phyloP scores from a whole-genome alignment of 1,140 invertebrate genomes.

The Drosophila tropicalis region DNA sequence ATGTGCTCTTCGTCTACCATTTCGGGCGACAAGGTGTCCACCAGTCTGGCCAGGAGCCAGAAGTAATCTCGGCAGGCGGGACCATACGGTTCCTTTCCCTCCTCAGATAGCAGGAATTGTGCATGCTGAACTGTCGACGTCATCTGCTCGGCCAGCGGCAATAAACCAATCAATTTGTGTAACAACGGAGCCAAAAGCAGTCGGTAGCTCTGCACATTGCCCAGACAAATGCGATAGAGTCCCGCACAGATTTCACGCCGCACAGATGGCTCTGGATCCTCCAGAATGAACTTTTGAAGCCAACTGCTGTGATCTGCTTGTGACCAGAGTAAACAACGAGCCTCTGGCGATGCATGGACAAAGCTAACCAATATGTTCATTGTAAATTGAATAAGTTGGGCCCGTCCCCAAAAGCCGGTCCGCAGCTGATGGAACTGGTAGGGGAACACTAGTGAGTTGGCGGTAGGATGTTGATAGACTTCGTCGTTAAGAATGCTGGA shows the following conservation, averaged over 20 bases:
- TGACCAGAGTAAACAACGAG: conserved; percentile 87
- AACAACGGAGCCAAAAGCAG: conserved; percentile 90
- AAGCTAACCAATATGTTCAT: conserved; percentile 92
- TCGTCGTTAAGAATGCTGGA: conserved; percentile 95
- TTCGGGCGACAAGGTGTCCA: conserved; percentile 92
- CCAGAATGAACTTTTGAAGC: conserved; percentile 90
- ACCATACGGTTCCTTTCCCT: conserved; percentile 95
- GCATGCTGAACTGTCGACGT: conserved; percentile 86
- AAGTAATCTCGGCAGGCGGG: conserved; percentile 97
- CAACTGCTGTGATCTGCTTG: conserved; percentile 88
- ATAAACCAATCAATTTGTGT: conserved; percentile 90
- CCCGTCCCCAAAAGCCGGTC: conserved; percentile 93
- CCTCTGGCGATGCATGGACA: conserved; percentile 89
- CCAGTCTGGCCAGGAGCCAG: conserved; percentile 93
- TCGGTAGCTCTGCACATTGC: conserved; percentile 86
- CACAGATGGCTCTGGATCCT: conserved; percentile 93
- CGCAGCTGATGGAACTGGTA: conserved; percentile 89
- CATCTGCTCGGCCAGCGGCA: conserved; percentile 93
- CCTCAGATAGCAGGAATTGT: conserved; percentile 87
- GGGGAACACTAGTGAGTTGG: conserved; percentile 86
- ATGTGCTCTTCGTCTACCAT: conserved; percentile 88
- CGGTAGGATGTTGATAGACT: conserved; percentile 85
- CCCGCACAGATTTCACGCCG: conserved; percentile 94
- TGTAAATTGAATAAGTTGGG: conserved; percentile 92
- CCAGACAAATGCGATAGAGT: conserved; percentile 92